A percentile compares a stretch with the other conserved stretches of the same genome.
Evolutionary conservation across 2,888 invertebrate genomes (phyloP).

Genomic region (Caenorhabditis sulstoni): DNA sequence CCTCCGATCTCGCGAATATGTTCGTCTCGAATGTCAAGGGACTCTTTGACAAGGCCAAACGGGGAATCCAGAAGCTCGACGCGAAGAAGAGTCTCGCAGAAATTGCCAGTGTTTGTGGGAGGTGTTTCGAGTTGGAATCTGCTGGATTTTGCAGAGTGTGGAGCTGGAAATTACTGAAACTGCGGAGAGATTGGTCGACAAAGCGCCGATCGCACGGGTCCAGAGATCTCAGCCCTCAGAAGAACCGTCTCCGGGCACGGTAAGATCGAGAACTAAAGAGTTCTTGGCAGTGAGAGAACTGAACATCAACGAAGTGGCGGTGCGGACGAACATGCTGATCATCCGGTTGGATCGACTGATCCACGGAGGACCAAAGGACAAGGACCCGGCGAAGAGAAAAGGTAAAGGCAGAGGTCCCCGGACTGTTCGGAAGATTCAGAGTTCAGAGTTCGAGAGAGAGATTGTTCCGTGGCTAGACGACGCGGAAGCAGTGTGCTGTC

Average conservation of each 20-base stretch:
- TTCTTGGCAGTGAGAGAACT: slow-evolving; percentile 83
- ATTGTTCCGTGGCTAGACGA: slow-evolving; percentile 95
- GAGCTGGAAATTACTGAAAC: slow-evolving; percentile 43
- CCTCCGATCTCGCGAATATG: slow-evolving; percentile 84
- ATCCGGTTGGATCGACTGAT: slow-evolving; percentile 94
- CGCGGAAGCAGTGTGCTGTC: slow-evolving; percentile 90
- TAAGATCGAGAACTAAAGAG: slow-evolving; percentile 29
- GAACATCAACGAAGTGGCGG: slow-evolving; percentile 90
- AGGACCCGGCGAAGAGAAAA: slow-evolving; percentile 81
- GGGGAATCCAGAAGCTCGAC: slow-evolving; percentile 81
- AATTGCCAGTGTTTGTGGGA: slow-evolving; percentile 45
- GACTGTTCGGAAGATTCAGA: no score
- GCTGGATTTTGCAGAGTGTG: slow-evolving; percentile 37
- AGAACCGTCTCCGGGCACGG: slow-evolving; percentile 34
- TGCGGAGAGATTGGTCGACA: slow-evolving; percentile 44
- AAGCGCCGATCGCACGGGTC: slow-evolving; percentile 26
- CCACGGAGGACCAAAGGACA: slow-evolving; percentile 86
- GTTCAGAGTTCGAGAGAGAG: slow-evolving; percentile 84
- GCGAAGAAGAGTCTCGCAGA: slow-evolving; percentile 61
- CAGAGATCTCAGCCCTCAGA: slow-evolving; percentile 55
- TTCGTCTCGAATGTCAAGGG: slow-evolving; percentile 82
- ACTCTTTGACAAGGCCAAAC: slow-evolving; percentile 89
- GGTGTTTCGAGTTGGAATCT: slow-evolving; percentile 6
- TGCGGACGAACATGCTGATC: slow-evolving; percentile 95
- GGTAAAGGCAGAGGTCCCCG: slow-evolving; percentile 55